phyloP scores from a whole-genome alignment of 2,113 vertebrate species.

The Bubalus kerabau region DNA sequence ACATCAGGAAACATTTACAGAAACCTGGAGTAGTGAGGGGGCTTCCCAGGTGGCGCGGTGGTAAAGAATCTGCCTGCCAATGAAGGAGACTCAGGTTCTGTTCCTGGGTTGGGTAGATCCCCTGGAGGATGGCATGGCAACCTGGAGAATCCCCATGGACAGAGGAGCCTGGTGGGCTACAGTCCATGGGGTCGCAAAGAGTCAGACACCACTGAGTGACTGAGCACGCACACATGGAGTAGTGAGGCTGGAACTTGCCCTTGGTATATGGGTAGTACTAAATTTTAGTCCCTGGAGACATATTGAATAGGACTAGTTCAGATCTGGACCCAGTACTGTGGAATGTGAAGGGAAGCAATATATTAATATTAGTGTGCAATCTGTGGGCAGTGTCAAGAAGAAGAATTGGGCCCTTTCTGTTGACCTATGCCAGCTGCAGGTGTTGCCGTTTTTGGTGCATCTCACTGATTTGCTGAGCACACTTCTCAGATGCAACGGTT shows the following conservation, averaged over 20 bases:
- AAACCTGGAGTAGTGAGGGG: neutral
- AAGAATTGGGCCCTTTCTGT: neutral
- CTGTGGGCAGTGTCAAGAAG: neutral
- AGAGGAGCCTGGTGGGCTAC: neutral
- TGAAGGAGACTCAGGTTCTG: neutral
- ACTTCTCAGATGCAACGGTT: neutral
- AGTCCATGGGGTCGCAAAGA: neutral
- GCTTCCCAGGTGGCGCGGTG: neutral
- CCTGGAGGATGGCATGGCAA: neutral
- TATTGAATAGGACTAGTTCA: neutral
- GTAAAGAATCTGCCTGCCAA: neutral
- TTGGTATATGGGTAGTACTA: neutral
- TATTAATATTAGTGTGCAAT: neutral
- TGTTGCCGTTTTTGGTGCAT: neutral
- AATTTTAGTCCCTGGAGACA: neutral
- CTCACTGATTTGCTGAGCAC: neutral
- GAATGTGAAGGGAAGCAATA: neutral
- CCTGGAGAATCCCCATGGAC: neutral
- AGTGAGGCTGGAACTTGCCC: neutral
- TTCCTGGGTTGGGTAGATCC: neutral
- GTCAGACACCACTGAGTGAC: neutral
- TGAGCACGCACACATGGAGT: neutral
- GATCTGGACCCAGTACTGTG: neutral
- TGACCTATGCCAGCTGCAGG: neutral
- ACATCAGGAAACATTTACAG: neutral